Evolutionary conservation across 2,113 vertebrate genomes (phyloP).

Genomic region (Chaetura pelagica): DNA sequence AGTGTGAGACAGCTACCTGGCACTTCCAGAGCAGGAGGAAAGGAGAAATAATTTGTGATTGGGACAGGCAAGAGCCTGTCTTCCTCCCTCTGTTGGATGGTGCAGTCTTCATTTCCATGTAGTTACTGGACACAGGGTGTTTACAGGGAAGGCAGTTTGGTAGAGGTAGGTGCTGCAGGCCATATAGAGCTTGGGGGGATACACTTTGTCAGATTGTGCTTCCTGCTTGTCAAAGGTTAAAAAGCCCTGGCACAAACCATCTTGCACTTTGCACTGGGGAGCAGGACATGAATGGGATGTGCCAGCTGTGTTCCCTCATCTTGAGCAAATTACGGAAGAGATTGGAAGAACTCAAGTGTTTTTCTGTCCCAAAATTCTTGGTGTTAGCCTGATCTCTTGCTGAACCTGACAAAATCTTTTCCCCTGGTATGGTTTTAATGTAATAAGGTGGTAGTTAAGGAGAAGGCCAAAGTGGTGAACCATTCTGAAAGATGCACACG

Average conservation of each 20-base stretch:
- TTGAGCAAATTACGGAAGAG: not conserved
- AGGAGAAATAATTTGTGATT: not conserved
- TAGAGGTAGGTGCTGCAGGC: not conserved
- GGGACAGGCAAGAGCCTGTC: not conserved
- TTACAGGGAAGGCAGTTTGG: not conserved
- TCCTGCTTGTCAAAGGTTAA: not conserved
- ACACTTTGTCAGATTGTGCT: not conserved
- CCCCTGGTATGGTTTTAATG: not conserved
- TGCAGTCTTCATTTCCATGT: not conserved
- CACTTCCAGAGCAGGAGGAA: not conserved
- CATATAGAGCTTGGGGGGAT: not conserved
- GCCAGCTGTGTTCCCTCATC: not conserved
- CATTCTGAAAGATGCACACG: not conserved
- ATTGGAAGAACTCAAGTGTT: fast-evolving
- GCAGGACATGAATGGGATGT: not conserved
- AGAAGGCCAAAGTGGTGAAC: not conserved
- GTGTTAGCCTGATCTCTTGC: not conserved
- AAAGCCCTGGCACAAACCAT: not conserved
- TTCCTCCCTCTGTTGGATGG: not conserved
- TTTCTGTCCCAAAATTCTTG: not conserved
- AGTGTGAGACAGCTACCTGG: not conserved
- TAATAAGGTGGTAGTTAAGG: not conserved
- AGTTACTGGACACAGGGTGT: not conserved
- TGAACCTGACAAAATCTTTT: not conserved
- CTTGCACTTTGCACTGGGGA: not conserved